These are phyloP conservation scores for Oeneis ivallda DNA, from an alignment of 2,888 invertebrate species.

Conservation along the genomic window DNA sequence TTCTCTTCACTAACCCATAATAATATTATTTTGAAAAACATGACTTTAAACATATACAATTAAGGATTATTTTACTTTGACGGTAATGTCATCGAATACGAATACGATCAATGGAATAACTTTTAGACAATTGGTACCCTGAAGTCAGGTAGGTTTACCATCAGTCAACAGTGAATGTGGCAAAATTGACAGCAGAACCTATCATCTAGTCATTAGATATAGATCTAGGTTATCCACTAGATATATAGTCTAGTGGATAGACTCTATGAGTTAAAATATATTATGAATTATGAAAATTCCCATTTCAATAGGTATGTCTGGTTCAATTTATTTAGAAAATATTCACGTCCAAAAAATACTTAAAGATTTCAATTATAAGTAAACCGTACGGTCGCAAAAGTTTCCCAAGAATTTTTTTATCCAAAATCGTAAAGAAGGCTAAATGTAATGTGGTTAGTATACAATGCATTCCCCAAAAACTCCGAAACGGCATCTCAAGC, in stretches of 20 bases:
- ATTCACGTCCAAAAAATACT: neutral
- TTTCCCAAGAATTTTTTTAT: slow-evolving; percentile 6
- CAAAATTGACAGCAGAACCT: neutral
- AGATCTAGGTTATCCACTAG: no score
- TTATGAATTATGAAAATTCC: neutral
- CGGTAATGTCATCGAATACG: no score
- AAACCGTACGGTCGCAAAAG: neutral
- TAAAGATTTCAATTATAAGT: slow-evolving; percentile 2
- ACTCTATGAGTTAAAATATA: neutral
- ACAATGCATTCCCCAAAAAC: slow-evolving; percentile 15
- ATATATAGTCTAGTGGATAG: no score
- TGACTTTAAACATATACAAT: no score
- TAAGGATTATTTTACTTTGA: no score
- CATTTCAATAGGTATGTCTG: neutral
- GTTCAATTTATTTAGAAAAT: neutral
- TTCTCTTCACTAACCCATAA: no score
- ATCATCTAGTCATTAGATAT: no score
- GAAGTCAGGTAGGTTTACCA: no score
- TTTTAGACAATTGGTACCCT: no score
- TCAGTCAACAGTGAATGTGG: neutral
- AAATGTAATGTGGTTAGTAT: slow-evolving; percentile 7
- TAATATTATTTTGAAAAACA: no score
- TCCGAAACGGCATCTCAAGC: slow-evolving; percentile 8
- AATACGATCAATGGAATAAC: no score
- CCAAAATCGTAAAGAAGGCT: slow-evolving; percentile 14